Base-by-base conservation (phyloP, 2,113 vertebrate genomes). In the Amphiprion ocellaris region DNA sequence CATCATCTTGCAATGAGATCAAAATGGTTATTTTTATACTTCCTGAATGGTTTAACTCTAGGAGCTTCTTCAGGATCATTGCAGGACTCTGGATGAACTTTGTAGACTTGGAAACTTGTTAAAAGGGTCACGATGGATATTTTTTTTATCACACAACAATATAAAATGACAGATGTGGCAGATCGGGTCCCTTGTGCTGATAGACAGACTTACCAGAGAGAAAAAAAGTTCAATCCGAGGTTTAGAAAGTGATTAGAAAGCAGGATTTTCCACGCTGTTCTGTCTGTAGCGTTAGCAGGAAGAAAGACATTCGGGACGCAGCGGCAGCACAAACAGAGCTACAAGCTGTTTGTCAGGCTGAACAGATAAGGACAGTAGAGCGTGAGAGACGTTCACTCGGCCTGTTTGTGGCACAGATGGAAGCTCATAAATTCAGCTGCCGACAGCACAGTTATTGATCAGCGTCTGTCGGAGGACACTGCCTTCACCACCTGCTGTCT, bases 361-460 rank as follows among this genome's bases (percentile, higher is more conserved):
- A 59, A 33, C 28, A 49, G 83, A 69, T 66, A 61, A 37, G 9
- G 7, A 41, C 69, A 74, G 65, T 12, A 39, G 49, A 66, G 28
- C 46, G 64, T 69, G 69, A 77, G 54, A 72, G 63, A 80, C 53
- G 28, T 30, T 71, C 72, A 72, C 23, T 52, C 50, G 54, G 46
- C 33, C 58, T 46, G 47, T 39, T 65, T 70, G 41, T 49, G 53
- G 60, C 61, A 69, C 58, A 63, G 71, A 69, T 47, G 58, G 73
- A 77, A 81, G 37, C 73, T 85, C 69, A 49, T 52, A 58, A 30
- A 49, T 85, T 71, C 26, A 61, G 16, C 55, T 66, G 15, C 54
- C 16, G 54, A 76, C 55, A 71, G 71, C 54, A 23, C 41, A 71
- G 70, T 70, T 75, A 79, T 75, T 52, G 61, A 84, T 67, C 61